Evolutionary conservation across 1,140 invertebrate species (phyloP).

Genomic region (Cydia splendana): DNA sequence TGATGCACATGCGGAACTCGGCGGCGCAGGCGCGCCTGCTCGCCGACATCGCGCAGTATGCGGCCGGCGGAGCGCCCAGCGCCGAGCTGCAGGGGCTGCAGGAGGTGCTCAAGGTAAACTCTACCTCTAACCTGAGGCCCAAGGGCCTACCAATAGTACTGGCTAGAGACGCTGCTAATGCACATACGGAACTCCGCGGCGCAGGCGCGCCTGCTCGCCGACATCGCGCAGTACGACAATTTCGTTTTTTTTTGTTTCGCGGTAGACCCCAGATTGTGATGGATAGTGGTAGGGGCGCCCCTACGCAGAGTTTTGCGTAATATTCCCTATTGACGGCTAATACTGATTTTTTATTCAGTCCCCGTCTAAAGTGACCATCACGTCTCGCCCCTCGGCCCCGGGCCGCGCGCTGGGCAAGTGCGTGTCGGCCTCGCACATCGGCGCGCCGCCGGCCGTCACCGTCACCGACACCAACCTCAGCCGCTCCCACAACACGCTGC

Average conservation of each 20-base stretch:
- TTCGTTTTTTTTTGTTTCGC: too few relatives aligned
- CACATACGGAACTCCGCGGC: slow-evolving; percentile 84
- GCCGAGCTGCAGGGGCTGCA: background rate
- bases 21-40: slow-evolving; percentile 84
- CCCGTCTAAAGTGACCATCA: slow-evolving; percentile 50
- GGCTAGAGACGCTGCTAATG: slow-evolving; percentile 88
- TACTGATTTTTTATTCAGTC: slow-evolving; percentile 44
- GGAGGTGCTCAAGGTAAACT: slow-evolving; percentile 17
- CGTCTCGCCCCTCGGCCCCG: slow-evolving; percentile 21
- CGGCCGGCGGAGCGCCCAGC: slow-evolving; percentile 43
- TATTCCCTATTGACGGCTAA: background rate
- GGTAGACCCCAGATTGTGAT: too few relatives aligned
- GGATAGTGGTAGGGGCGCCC: too few relatives aligned
- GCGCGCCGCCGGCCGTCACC: slow-evolving; percentile 41
- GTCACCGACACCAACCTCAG: slow-evolving; percentile 43
- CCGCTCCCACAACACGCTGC: slow-evolving; percentile 53
- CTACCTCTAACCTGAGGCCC: too few relatives aligned
- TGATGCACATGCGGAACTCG: slow-evolving; percentile 85
- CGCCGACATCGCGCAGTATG: slow-evolving; percentile 88
- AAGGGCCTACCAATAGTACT: too few relatives aligned
- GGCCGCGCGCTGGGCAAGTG: slow-evolving; percentile 62
- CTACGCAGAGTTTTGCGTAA: too few relatives aligned
- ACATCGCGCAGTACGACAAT: slow-evolving; percentile 88
- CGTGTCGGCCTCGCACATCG: slow-evolving; percentile 65
- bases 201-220: slow-evolving; percentile 85